Conservation (phyloP, 2,113 vertebrate genomes). For the Psilopsiagon aymara region DNA sequence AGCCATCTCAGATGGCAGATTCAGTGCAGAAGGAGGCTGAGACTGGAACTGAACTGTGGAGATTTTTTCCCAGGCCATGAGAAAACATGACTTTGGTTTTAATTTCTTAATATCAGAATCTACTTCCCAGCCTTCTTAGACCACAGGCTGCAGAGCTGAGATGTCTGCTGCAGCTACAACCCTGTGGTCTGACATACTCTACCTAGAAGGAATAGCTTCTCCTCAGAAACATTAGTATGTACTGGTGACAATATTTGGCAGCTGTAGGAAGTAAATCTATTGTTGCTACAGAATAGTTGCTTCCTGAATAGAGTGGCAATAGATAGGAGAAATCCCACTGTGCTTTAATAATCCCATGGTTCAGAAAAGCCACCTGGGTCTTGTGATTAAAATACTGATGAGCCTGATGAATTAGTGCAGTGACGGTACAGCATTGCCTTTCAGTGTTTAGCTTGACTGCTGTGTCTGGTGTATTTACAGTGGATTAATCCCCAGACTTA, state of each 20-base stretch:
- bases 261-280: background rate
- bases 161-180: background rate
- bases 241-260: background rate
- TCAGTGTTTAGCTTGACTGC: background rate
- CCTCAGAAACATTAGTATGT: background rate
- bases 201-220: background rate
- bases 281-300: background rate
- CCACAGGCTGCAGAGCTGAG: background rate
- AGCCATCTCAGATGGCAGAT: background rate
- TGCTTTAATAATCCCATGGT: background rate
- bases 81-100: background rate
- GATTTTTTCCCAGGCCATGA: background rate
- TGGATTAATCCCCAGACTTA: background rate
- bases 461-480: background rate
- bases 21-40: background rate
- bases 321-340: background rate
- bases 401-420: constrained; percentile 1
- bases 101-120: background rate
- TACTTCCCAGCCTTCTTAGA: background rate
- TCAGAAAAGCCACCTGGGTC: constrained; percentile 28
- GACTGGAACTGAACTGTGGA: background rate
- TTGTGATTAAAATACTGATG: constrained; percentile 16
- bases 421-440: background rate
- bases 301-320: background rate
- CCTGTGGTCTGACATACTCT: background rate